Conservation (phyloP, 92 coral and sea anemone genomes). For the Palythoa grandis region DNA sequence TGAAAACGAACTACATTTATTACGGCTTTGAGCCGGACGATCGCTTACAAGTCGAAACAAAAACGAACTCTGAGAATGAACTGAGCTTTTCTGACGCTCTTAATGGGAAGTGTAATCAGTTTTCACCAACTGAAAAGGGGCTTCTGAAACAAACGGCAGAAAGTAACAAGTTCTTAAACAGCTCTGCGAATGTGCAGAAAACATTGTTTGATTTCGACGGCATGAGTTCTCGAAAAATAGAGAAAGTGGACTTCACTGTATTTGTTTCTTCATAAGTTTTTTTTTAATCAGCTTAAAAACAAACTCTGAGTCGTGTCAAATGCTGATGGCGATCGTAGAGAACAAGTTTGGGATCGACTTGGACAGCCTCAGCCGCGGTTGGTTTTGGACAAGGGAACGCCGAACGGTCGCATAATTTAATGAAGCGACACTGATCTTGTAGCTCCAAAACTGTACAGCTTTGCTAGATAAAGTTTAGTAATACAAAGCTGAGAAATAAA, state of each 20-base stretch:
- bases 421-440: too few species aligned
- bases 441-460: too few species aligned
- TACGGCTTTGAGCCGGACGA: conserved; percentile 30
- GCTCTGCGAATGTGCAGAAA: conserved; percentile 7
- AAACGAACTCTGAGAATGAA: conserved; percentile 15
- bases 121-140: background rate
- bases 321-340: too few species aligned
- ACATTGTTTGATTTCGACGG: conserved; percentile 33
- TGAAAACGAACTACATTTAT: conserved; percentile 43
- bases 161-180: background rate
- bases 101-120: background rate
- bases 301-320: too few species aligned
- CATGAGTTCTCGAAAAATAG: conserved; percentile 20
- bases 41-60: conserved; percentile 13
- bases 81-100: conserved; percentile 15
- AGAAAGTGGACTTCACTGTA: conserved; percentile 23
- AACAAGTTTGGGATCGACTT: too few species aligned
- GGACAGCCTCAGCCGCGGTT: too few species aligned
- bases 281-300: too few species aligned
- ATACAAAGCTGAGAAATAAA: too few species aligned
- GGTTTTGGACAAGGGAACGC: too few species aligned
- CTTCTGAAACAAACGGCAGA: background rate
- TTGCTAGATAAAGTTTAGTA: too few species aligned
- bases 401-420: too few species aligned
- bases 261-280: conserved; percentile 23